These are phyloP conservation scores for Ectemnius cavifrons DNA, from an alignment of 2,888 invertebrate species.

Conservation along the genomic window DNA sequence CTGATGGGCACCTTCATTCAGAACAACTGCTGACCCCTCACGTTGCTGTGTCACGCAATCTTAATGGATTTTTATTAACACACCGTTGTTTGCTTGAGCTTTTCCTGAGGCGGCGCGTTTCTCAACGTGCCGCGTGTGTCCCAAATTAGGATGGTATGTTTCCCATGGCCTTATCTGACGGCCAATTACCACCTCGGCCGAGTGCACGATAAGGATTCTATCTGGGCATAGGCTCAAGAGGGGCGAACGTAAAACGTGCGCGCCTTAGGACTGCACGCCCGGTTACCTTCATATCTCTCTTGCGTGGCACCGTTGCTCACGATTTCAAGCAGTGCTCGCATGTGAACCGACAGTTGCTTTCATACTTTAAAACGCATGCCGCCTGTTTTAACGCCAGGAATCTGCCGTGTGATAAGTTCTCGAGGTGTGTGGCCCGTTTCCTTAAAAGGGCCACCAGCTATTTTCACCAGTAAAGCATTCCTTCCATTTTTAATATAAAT, in stretches of 20 bases:
- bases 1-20: too few relatives aligned
- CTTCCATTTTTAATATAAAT: too few relatives aligned
- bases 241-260: slow-evolving; percentile 26
- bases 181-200: slow-evolving; percentile 50
- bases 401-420: background rate
- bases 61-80: slow-evolving; percentile 57
- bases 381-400: background rate
- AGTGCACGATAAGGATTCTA: slow-evolving; percentile 42
- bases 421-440: background rate
- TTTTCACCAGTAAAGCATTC: too few relatives aligned
- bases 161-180: slow-evolving; percentile 46
- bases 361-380: background rate
- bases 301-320: slow-evolving; percentile 25
- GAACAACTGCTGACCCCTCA: slow-evolving; percentile 23
- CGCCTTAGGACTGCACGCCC: slow-evolving; percentile 20
- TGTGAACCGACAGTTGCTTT: slow-evolving; percentile 3
- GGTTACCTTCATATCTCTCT: slow-evolving; percentile 31
- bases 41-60: slow-evolving; percentile 50
- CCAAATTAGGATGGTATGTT: slow-evolving; percentile 58
- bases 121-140: slow-evolving; percentile 47
- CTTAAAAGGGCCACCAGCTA: too few relatives aligned
- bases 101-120: slow-evolving; percentile 8
- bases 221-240: slow-evolving; percentile 25
- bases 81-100: slow-evolving; percentile 19
- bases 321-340: background rate